phyloP scores from a whole-genome alignment of 2,113 vertebrate species.

The Perca flavescens region DNA sequence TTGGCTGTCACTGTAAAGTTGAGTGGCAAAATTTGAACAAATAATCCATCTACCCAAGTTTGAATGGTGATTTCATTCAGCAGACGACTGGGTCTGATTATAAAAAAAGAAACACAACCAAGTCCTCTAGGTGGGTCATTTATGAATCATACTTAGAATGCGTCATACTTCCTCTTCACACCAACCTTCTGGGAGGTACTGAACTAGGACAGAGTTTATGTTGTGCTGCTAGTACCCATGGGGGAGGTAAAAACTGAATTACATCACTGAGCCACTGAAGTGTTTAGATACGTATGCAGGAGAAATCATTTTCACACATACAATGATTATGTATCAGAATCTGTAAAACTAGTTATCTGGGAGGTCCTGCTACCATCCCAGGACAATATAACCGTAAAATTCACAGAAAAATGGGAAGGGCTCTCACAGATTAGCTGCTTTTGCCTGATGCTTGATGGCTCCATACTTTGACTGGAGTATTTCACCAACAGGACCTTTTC shows the following conservation, averaged over 20 bases:
- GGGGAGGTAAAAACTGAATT: constrained; percentile 44
- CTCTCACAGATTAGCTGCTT: constrained; percentile 4
- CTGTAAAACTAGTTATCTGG: constrained; percentile 20
- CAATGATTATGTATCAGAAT: constrained; percentile 34
- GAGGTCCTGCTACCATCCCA: constrained; percentile 36
- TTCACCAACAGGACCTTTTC: not conserved
- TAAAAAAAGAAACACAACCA: constrained; percentile 46
- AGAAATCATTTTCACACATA: constrained; percentile 39
- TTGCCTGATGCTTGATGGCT: not conserved
- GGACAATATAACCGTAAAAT: constrained; percentile 4
- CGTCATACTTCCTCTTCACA: constrained; percentile 75
- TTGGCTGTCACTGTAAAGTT: constrained; percentile 63
- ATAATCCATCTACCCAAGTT: constrained; percentile 62
- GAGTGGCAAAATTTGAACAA: constrained; percentile 74
- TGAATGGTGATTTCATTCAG: constrained; percentile 75
- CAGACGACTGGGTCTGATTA: constrained; percentile 51
- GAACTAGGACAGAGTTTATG: constrained; percentile 54
- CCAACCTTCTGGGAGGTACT: constrained; percentile 68
- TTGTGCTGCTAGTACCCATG: constrained; percentile 35
- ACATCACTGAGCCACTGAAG: constrained; percentile 49
- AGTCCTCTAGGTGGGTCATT: constrained; percentile 63
- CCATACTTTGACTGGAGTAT: not conserved
- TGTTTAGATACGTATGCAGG: constrained; percentile 39
- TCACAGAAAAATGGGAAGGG: not conserved
- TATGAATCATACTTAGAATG: constrained; percentile 74